Conservation (phyloP, 2,888 invertebrate species). For the Drosophila ezoana region DNA sequence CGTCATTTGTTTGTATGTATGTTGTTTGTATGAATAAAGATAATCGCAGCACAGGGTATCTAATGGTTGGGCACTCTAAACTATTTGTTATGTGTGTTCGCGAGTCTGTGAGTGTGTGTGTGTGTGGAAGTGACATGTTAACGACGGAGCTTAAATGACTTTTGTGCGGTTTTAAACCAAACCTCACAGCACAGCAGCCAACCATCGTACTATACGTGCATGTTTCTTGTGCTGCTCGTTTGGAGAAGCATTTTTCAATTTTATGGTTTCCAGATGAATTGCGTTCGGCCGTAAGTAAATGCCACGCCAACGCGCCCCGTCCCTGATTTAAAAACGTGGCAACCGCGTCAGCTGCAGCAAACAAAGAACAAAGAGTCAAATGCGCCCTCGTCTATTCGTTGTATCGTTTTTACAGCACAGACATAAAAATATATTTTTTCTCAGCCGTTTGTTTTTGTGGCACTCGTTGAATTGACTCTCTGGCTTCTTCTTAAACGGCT, state of each 20-base stretch:
- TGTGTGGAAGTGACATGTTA: constrained; percentile 71
- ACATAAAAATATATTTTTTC: constrained; percentile 66
- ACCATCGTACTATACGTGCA: constrained; percentile 21
- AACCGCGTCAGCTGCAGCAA: constrained; percentile 70
- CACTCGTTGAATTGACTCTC: constrained; percentile 27
- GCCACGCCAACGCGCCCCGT: constrained; percentile 43
- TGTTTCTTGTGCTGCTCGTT: constrained; percentile 38
- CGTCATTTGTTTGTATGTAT: too few relatives aligned
- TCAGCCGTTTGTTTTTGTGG: constrained; percentile 38
- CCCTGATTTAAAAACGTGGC: constrained; percentile 29
- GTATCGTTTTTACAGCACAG: constrained; percentile 38
- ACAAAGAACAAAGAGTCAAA: constrained; percentile 33
- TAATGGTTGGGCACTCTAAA: too few relatives aligned
- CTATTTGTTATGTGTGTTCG: too few relatives aligned
- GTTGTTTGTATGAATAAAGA: too few relatives aligned
- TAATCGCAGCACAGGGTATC: too few relatives aligned
- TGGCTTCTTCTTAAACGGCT: constrained; percentile 7
- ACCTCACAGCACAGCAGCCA: constrained; percentile 40
- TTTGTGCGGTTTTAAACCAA: constrained; percentile 79
- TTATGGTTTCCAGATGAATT: constrained; percentile 83
- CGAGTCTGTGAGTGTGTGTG: neutral
- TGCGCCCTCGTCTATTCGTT: constrained; percentile 26
- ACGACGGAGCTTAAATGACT: constrained; percentile 81
- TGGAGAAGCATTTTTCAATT: constrained; percentile 80
- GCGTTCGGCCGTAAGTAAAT: constrained; percentile 81